phyloP scores from a whole-genome alignment of 2,113 vertebrate species.

The Vicugna pacos region DNA sequence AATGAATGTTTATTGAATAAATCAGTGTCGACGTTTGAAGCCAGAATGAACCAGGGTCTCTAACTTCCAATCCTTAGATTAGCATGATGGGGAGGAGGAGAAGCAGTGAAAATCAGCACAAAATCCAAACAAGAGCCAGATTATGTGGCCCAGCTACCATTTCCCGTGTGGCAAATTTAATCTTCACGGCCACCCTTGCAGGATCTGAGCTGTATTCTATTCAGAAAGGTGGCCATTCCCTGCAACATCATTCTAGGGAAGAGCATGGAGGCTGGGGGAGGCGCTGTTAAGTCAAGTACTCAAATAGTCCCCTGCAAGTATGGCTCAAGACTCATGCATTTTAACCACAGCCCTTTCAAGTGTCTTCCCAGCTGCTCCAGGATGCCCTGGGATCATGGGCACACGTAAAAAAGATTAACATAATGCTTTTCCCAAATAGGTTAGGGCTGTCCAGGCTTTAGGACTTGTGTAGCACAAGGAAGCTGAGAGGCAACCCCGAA shows the following conservation, averaged over 20 bases:
- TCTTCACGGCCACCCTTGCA: not conserved
- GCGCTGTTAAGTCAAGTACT: not conserved
- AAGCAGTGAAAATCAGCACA: not conserved
- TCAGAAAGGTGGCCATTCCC: not conserved
- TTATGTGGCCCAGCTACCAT: not conserved
- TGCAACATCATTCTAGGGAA: not conserved
- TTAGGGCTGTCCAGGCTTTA: not conserved
- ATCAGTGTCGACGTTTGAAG: not conserved
- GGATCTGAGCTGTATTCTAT: not conserved
- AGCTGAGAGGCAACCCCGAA: not conserved
- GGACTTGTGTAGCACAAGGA: not conserved
- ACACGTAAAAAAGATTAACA: not conserved
- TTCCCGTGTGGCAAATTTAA: not conserved
- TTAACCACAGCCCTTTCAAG: fast-evolving
- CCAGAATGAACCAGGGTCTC: not conserved
- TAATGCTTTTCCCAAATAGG: not conserved
- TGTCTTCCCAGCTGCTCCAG: not conserved
- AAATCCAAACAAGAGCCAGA: not conserved
- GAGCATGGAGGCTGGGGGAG: not conserved
- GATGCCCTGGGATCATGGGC: not conserved
- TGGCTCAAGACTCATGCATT: not conserved
- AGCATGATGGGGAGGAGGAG: not conserved
- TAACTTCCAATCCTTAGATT: constrained; percentile 30
- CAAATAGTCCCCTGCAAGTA: not conserved
- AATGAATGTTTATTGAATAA: not conserved